Conservation (phyloP, 2,113 vertebrate species). For the Anguilla rostrata region DNA sequence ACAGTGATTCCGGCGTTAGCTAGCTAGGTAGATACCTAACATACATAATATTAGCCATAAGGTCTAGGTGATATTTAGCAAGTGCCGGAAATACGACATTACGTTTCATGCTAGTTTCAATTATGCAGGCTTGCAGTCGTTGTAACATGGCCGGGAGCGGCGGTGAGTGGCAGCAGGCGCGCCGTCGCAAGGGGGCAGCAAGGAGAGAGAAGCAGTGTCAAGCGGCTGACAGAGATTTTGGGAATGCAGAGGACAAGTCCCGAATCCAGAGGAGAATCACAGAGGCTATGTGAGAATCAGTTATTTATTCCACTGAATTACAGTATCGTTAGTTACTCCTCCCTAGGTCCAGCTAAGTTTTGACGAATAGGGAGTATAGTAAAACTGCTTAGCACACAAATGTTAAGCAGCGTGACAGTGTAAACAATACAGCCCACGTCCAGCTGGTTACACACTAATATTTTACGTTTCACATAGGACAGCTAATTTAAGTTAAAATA, state of each 20-base stretch:
- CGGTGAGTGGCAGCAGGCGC: constrained; percentile 63
- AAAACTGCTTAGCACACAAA: too few relatives aligned
- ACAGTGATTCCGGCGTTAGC: background rate
- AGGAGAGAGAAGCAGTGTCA: constrained; percentile 35
- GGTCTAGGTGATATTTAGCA: background rate
- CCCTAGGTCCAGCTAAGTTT: too few relatives aligned
- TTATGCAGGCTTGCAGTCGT: background rate
- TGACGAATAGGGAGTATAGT: too few relatives aligned
- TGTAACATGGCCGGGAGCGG: constrained; percentile 49
- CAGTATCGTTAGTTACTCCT: too few relatives aligned
- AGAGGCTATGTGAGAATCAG: constrained; percentile 56
- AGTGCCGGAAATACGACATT: background rate
- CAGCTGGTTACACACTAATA: background rate
- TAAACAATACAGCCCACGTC: too few relatives aligned
- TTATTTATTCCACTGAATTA: background rate
- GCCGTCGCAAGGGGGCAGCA: constrained; percentile 57
- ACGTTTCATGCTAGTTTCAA: background rate
- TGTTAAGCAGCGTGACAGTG: too few relatives aligned
- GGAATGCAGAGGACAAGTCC: constrained; percentile 36
- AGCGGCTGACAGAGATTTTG: background rate
- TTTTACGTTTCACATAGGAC: background rate
- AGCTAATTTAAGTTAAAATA: background rate
- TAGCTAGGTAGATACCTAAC: background rate
- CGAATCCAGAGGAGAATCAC: constrained; percentile 52
- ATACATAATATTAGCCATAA: background rate